Evolutionary conservation across 1,140 invertebrate genomes (phyloP).

Genomic region (Gonioctena quinquepunctata): DNA sequence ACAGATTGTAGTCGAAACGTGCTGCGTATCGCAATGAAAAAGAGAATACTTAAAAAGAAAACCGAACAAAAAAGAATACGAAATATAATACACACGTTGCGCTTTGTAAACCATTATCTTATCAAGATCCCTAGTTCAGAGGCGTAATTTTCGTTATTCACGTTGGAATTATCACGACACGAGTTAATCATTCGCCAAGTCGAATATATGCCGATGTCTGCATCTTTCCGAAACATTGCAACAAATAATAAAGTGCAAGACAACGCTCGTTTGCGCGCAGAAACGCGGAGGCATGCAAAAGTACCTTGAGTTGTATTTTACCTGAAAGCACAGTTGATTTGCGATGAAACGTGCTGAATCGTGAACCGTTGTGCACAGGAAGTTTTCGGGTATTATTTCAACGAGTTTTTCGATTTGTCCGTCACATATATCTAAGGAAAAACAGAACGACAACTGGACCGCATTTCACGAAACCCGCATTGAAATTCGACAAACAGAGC

Average conservation of each 20-base stretch:
- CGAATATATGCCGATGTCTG: conserved; percentile 16
- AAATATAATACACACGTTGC: conserved; percentile 5
- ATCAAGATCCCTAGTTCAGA: conserved; percentile 1
- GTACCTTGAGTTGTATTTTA: conserved; percentile 32
- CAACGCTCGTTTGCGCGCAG: conserved; percentile 31
- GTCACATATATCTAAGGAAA: conserved; percentile 25
- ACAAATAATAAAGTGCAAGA: conserved; percentile 21
- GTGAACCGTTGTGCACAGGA: neutral
- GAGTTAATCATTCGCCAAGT: neutral
- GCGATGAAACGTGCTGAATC: conserved; percentile 7
- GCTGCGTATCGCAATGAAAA: neutral
- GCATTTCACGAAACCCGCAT: conserved; percentile 32
- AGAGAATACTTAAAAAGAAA: neutral
- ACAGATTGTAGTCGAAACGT: neutral
- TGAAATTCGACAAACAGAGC: conserved; percentile 15
- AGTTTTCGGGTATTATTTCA: conserved; percentile 15
- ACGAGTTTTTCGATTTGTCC: conserved; percentile 30
- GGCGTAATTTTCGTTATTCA: neutral
- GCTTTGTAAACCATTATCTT: conserved; percentile 12
- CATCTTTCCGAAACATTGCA: neutral
- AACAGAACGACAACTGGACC: conserved; percentile 22
- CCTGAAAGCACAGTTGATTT: conserved; percentile 24
- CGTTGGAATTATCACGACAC: no score
- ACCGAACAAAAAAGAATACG: conserved; percentile 1
- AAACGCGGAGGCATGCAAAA: conserved; percentile 32